These are phyloP conservation scores for Anoplius nigerrimus DNA, from an alignment of 2,888 invertebrate species.

Conservation along the genomic window DNA sequence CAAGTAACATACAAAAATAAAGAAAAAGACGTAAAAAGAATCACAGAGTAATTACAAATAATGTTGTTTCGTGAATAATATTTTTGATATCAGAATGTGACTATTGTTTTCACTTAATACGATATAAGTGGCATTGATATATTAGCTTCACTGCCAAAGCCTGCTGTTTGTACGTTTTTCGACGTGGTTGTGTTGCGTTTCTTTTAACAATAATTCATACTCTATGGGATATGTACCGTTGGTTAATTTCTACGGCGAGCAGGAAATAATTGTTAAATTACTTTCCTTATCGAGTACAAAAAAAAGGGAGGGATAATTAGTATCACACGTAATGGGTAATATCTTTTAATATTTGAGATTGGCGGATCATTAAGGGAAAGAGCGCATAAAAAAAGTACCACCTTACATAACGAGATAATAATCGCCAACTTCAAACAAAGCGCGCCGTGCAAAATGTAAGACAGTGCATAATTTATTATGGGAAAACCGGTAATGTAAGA, in stretches of 20 bases:
- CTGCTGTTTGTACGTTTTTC: conserved; percentile 5
- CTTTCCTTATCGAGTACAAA: conserved; percentile 8
- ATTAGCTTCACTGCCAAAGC: conserved; percentile 15
- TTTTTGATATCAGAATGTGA: conserved; percentile 13
- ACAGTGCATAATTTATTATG: conserved; percentile 26
- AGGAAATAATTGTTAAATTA: conserved; percentile 15
- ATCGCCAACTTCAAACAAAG: conserved; percentile 15
- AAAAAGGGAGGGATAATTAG: not conserved
- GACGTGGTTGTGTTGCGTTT: not conserved
- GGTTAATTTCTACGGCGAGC: too few species aligned
- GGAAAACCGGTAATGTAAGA: conserved; percentile 36
- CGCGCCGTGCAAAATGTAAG: conserved; percentile 17
- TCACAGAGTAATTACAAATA: conserved; percentile 3
- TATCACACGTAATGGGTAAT: not conserved
- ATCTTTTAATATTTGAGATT: not conserved
- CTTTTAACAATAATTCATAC: too few species aligned
- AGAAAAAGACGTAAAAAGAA: not conserved
- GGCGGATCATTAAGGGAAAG: not conserved
- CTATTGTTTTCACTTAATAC: conserved; percentile 3
- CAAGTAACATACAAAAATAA: not conserved
- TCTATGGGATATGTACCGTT: too few species aligned
- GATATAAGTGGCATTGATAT: not conserved
- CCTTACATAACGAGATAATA: conserved; percentile 16
- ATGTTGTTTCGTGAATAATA: conserved; percentile 5
- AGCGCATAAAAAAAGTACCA: not conserved